Base-by-base conservation (phyloP, 2,113 vertebrate species). In the Piaya cayana region DNA sequence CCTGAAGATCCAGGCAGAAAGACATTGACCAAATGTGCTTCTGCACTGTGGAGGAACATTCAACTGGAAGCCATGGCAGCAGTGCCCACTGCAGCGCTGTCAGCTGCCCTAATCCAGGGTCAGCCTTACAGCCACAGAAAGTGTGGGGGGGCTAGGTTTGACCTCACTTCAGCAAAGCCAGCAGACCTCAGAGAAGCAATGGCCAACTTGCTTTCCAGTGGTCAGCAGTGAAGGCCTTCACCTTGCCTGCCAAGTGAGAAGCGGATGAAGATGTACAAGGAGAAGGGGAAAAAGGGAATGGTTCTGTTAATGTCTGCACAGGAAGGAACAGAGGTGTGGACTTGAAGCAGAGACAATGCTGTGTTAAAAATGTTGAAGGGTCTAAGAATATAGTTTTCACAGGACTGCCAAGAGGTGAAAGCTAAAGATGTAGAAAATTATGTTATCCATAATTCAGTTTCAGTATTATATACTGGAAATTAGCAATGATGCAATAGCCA, bases 361-460 rank as follows among this genome's bases (percentile, higher is more conserved):
- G 0, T 25, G 5, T 72, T 88, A 74, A 20, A 74, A 62, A 80
- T 36, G 12, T 14, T 74, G 32, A 15, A 43, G 17, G 34, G 20
- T 62, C 22, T 50, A 85, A 89, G 53, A 43, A 37, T 21, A 37
- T 47, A 81, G 39, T 96, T 97, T 97, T 94, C 55, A 56, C 58
- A 84, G 84, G 50, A 49, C 67, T 88, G 77, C 22, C 29, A 52
- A 90, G 78, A 96, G 64, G 63, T 91, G 34, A 15, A 79, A 95
- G 65, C 53, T 94, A 72, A 94, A 95, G 85, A 67, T 93, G 72
- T 92, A 56, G 85, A 91, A 95, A 79, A 95, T 95, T 12, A 71
- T 49, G 15, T 69, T 88, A 55, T 89, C 86, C 5, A 1, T 90
- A 74, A 87, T 60, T 68, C 87, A 95, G 27, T 96, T 94, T 94